Conservation (phyloP, 1,140 invertebrate genomes). For the Frieseomelitta varia region DNA sequence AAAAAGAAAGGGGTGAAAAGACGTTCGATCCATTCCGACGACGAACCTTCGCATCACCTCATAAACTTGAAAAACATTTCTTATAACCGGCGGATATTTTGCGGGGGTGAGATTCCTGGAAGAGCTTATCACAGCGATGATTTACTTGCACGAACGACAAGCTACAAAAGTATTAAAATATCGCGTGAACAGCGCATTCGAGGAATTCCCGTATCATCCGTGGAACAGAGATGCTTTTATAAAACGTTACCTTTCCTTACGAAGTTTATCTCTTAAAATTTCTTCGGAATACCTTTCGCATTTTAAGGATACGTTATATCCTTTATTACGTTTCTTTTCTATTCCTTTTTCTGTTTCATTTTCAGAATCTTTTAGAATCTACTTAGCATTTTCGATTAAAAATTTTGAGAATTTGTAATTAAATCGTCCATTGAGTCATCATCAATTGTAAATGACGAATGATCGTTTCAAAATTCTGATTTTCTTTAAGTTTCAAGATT, state of each 20-base stretch:
- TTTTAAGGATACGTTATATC: not conserved
- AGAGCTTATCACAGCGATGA: constrained; percentile 61
- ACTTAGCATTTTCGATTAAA: not conserved
- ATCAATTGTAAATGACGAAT: too few relatives aligned
- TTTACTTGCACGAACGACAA: constrained; percentile 59
- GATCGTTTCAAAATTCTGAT: too few relatives aligned
- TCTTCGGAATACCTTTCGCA: not conserved
- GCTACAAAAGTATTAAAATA: constrained; percentile 66
- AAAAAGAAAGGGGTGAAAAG: constrained; percentile 54
- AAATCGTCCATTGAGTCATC: too few relatives aligned
- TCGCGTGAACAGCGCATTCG: constrained; percentile 54
- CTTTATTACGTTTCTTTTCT: not conserved
- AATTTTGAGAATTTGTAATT: not conserved
- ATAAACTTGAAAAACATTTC: constrained; percentile 68
- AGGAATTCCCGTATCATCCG: constrained; percentile 49
- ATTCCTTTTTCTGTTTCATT: not conserved
- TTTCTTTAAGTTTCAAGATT: too few relatives aligned
- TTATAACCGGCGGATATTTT: constrained; percentile 65
- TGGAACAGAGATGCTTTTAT: constrained; percentile 33
- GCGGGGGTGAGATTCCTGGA: constrained; percentile 62
- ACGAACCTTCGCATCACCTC: constrained; percentile 56
- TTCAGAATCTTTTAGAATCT: not conserved
- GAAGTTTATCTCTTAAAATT: not conserved
- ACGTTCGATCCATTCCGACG: constrained; percentile 37
- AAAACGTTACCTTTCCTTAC: not conserved